phyloP scores from a whole-genome alignment of 2,797 vertebrate genomes.

The Pantherophis alleghaniensis region DNA sequence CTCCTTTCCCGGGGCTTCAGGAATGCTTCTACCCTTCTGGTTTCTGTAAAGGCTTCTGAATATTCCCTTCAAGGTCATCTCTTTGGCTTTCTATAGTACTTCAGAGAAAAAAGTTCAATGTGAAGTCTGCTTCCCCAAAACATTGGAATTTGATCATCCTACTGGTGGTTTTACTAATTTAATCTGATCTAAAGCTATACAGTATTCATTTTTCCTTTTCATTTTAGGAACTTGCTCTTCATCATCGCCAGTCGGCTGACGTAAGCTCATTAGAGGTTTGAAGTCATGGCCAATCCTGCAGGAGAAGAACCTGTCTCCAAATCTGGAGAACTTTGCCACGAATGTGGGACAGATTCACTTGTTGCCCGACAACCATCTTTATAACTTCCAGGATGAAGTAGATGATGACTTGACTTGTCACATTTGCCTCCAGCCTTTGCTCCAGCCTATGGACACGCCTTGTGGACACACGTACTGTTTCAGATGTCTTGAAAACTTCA shows the following conservation, averaged over 20 bases:
- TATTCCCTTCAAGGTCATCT: background rate
- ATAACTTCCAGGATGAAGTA: slow-evolving; percentile 91
- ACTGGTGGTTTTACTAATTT: background rate
- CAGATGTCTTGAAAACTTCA: slow-evolving; percentile 87
- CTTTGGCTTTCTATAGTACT: background rate
- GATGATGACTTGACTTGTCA: slow-evolving; percentile 91
- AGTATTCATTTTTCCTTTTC: background rate
- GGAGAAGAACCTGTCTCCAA: slow-evolving; percentile 11
- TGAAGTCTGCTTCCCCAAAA: background rate
- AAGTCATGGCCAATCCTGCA: slow-evolving; percentile 60
- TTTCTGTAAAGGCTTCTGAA: background rate
- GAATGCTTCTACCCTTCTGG: background rate
- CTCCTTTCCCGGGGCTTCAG: background rate
- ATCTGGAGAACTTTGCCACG: slow-evolving; percentile 75
- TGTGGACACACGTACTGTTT: slow-evolving; percentile 92
- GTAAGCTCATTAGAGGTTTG: background rate
- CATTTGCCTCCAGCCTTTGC: slow-evolving; percentile 90
- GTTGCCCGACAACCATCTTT: slow-evolving; percentile 83
- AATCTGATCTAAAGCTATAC: background rate
- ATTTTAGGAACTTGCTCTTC: background rate
- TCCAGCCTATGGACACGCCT: slow-evolving; percentile 91
- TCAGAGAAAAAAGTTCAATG: background rate
- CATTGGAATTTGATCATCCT: background rate
- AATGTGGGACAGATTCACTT: slow-evolving; percentile 89
- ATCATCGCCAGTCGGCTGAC: background rate